phyloP scores from a whole-genome alignment of 2,113 vertebrate species.

The Brienomyrus longianalis region DNA sequence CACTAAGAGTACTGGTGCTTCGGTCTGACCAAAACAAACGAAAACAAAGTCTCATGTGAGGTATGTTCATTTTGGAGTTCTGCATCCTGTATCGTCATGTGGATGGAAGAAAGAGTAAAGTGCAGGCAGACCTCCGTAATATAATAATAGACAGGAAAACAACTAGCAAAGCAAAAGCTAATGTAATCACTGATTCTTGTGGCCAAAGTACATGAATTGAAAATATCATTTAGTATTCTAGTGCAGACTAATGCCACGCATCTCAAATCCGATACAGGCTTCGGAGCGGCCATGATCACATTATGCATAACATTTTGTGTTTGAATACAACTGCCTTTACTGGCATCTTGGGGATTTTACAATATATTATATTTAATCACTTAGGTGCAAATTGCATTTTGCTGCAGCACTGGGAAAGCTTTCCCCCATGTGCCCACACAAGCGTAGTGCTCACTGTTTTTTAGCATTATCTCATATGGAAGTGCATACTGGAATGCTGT shows the following conservation, averaged over 20 bases:
- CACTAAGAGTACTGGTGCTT: neutral
- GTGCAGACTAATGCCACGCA: neutral
- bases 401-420: neutral
- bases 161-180: neutral
- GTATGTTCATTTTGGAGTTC: neutral
- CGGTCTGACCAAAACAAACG: neutral
- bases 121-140: neutral
- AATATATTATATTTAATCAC: constrained; percentile 14
- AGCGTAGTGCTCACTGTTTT: neutral
- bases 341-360: constrained; percentile 13
- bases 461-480: neutral
- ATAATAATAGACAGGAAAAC: neutral
- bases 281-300: neutral
- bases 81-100: neutral
- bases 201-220: neutral
- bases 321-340: constrained; percentile 16
- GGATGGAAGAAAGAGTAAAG: neutral
- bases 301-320: constrained; percentile 20
- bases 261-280: constrained; percentile 17
- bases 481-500: neutral
- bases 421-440: neutral
- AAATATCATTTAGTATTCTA: neutral
- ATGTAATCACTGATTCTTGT: neutral
- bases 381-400: constrained; percentile 20
- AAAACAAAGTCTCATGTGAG: too few relatives aligned